Evolutionary conservation across 2,113 vertebrate species (phyloP), one percentile per base, ranked within the genome.

Genomic region (Apteryx mantelli): DNA sequence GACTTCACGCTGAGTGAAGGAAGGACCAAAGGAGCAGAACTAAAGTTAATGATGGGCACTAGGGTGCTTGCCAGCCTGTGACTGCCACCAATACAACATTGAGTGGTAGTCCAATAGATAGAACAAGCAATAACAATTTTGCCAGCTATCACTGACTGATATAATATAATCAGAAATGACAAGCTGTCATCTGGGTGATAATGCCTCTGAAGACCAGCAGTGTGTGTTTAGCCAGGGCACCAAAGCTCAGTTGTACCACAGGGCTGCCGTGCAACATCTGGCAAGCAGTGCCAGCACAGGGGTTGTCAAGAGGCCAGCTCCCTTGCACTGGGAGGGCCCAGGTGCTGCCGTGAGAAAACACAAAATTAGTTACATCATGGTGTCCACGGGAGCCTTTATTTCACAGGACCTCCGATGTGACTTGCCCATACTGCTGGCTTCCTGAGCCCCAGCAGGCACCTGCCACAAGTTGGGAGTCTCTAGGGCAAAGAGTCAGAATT

Each of bases 341-440:
- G 19, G 12, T 92, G 36, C 52, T 75, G 34, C 4, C 0, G 25
- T 70, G 48, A 61, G 73, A 82, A 85, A 65, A 46, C 20, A 8
- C 40, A 7, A 86, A 88, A 40, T 13, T 32, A n/a, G 15, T 89
- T 30, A 63, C 11, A n/a, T 83, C 19, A 6, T 5, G 80, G 28
- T 74, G 18, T 60, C 38, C 5, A 2, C 8, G 14, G 28, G 11
- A 75, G 42, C 85, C 11, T 83, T 93, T 56, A 19, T 75, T 78
- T 95, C 44, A 24, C 66, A 75, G 34, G 44, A 76, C 40, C 25
- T 86, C 65, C 4, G 26, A 38, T 53, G 52, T 89, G 87, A 91
- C 13, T 17, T 91, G 78, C 86, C 79, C 70, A 87, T 88, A 79
- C 89, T 96, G 78, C 68, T 93, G 86, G 56, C 77, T 97, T 28